Evolutionary conservation across 2,888 invertebrate species (phyloP), one percentile per base, ranked within the genome.

Genomic region (Mesodorylaimus sp.): DNA sequence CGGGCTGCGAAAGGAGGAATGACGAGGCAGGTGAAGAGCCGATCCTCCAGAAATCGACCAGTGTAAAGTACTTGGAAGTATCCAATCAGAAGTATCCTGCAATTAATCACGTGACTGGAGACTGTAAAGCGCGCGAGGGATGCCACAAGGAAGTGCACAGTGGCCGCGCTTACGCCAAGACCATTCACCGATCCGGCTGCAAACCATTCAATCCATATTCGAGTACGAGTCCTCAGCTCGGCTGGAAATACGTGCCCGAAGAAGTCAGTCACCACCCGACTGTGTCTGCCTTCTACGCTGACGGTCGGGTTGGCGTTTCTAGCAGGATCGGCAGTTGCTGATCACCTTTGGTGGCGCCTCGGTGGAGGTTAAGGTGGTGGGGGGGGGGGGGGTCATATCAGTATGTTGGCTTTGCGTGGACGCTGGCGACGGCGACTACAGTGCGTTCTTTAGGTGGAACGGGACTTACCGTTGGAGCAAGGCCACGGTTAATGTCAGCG

Each of bases 141-240:
- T n/a, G n/a, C n/a, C n/a, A n/a, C n/a, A n/a, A n/a, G n/a, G n/a
- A n/a, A n/a, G n/a, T n/a, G n/a, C n/a, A n/a, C n/a, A n/a, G n/a
- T n/a, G n/a, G n/a, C n/a, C n/a, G n/a, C n/a, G 62, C 72, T 1
- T 74, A 70, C 55, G 68, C 73, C 37, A 72, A 71, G 10, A 73
- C 73, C 0, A 64, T 68, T 19, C 65, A 65, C 53, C 64, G 93
- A 64, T 29, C 47, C n/a, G 89, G 87, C 16, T 88, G 87, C 51
- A 97, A 97, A 68, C 95, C 95, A 1, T 95, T 97, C 68, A 95
- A 97, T 73, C 95, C 95, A 0, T 70, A 97, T 28, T 74, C 95
- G 24, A 91, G 89, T 10, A 91, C 76, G 61, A 79, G 84, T 52
- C 95, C 97, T 70, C 75, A 88, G 50, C 29, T 38, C 16, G 95